phyloP scores from a whole-genome alignment of 1,140 invertebrate species.

The Drosophila ficusphila region DNA sequence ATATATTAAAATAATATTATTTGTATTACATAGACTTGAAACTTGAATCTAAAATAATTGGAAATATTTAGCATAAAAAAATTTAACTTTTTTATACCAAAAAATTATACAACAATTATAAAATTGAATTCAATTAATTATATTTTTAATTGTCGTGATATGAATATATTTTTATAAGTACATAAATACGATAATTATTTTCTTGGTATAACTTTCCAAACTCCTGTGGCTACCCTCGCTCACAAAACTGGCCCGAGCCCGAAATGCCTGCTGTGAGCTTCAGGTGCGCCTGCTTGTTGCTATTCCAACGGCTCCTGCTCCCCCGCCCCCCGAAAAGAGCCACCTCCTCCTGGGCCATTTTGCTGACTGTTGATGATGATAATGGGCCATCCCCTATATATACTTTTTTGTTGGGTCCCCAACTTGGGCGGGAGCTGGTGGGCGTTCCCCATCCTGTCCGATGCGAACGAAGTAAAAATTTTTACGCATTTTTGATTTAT shows the following conservation, averaged over 20 bases:
- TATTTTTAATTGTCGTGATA: no score
- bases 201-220: not conserved
- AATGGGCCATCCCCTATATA: slow-evolving; percentile 57
- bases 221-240: slow-evolving; percentile 1
- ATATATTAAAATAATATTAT: no score
- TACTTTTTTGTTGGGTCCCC: not conserved
- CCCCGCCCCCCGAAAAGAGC: slow-evolving; percentile 14
- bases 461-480: slow-evolving; percentile 61
- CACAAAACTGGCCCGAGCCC: not conserved
- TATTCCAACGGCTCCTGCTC: slow-evolving; percentile 36
- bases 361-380: slow-evolving; percentile 81
- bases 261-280: slow-evolving; percentile 39
- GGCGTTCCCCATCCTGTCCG: slow-evolving; percentile 26
- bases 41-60: no score
- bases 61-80: no score
- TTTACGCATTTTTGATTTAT: slow-evolving; percentile 83
- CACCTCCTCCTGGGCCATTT: slow-evolving; percentile 63
- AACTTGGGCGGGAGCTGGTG: not conserved
- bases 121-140: no score
- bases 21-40: no score
- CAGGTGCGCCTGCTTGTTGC: slow-evolving; percentile 75
- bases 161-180: no score
- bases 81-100: no score
- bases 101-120: no score
- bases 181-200: no score